Conservation (phyloP, 1,140 invertebrate genomes). For the Drosophila melanogaster region DNA sequence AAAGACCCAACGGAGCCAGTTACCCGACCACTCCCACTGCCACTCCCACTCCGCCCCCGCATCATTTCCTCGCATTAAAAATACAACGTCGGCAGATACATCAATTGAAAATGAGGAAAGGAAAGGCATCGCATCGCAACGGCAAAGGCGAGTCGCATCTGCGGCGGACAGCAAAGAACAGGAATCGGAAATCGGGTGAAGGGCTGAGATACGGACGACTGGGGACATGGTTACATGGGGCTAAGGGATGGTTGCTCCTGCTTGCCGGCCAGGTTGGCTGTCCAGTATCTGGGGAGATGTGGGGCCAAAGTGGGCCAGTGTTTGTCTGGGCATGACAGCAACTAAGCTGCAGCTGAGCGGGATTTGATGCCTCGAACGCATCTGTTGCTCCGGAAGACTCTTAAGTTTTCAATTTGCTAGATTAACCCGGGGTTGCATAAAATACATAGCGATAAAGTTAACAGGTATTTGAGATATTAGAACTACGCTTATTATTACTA, state of each 20-base stretch:
- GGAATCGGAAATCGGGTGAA: constrained; percentile 16
- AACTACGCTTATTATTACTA: too few relatives aligned
- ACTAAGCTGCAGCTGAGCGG: constrained; percentile 33
- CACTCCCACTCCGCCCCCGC: not conserved
- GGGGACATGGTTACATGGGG: constrained; percentile 13
- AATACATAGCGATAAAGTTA: not conserved
- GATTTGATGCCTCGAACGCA: constrained; percentile 14
- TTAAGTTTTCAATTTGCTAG: constrained; percentile 49
- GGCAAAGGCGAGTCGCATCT: constrained; percentile 30
- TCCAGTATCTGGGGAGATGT: not conserved
- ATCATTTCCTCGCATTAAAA: constrained; percentile 46
- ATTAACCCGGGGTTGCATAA: constrained; percentile 1
- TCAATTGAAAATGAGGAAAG: constrained; percentile 74
- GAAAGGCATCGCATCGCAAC: constrained; percentile 12
- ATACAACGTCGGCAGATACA: constrained; percentile 53
- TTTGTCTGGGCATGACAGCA: constrained; percentile 32
- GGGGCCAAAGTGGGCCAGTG: constrained; percentile 13
- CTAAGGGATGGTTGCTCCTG: constrained; percentile 14
- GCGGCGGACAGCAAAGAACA: constrained; percentile 33
- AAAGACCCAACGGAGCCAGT: constrained; percentile 53
- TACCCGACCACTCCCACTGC: not conserved
- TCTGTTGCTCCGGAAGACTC: constrained; percentile 39
- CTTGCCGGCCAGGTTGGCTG: constrained; percentile 7
- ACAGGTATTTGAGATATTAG: not conserved
- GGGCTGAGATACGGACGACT: not conserved